phyloP scores from a whole-genome alignment of 2,888 invertebrate species.

The Lypha dubia region DNA sequence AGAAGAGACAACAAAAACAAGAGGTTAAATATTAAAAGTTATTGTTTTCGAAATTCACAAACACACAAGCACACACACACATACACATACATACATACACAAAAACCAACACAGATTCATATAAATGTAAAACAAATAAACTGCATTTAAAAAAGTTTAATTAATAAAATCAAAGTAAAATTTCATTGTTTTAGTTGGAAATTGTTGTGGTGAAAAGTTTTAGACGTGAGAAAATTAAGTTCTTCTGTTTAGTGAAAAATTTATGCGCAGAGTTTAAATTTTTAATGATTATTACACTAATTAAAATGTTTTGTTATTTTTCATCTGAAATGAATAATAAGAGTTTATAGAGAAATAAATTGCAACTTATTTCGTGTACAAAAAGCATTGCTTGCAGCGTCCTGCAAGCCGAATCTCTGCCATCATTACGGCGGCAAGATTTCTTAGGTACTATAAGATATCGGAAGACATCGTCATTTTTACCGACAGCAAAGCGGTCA shows the following conservation, averaged over 20 bases:
- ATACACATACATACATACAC: neutral
- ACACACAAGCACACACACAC: neutral
- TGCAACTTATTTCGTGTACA: too few species aligned
- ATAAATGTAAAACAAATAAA: slow-evolving; percentile 32
- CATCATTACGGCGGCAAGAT: too few species aligned
- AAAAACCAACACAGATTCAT: too few species aligned
- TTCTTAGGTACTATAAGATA: too few species aligned
- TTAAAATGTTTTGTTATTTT: neutral
- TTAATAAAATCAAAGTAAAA: slow-evolving; percentile 64
- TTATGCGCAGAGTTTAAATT: neutral
- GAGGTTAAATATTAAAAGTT: slow-evolving; percentile 72
- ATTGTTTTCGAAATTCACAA: slow-evolving; percentile 48
- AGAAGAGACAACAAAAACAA: slow-evolving; percentile 58
- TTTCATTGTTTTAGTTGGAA: slow-evolving; percentile 51
- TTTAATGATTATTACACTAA: neutral
- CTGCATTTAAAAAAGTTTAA: slow-evolving; percentile 44
- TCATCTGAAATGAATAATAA: too few species aligned
- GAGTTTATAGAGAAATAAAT: too few species aligned
- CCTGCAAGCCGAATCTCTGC: too few species aligned
- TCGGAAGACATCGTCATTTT: too few species aligned
- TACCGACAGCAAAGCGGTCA: too few species aligned
- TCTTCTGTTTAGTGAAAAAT: slow-evolving; percentile 5
- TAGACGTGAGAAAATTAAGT: slow-evolving; percentile 47
- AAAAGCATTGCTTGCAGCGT: too few species aligned
- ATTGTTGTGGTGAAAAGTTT: slow-evolving; percentile 45